Conservation (phyloP, 2,888 invertebrate species). For the Cryptophagus acutangulus region DNA sequence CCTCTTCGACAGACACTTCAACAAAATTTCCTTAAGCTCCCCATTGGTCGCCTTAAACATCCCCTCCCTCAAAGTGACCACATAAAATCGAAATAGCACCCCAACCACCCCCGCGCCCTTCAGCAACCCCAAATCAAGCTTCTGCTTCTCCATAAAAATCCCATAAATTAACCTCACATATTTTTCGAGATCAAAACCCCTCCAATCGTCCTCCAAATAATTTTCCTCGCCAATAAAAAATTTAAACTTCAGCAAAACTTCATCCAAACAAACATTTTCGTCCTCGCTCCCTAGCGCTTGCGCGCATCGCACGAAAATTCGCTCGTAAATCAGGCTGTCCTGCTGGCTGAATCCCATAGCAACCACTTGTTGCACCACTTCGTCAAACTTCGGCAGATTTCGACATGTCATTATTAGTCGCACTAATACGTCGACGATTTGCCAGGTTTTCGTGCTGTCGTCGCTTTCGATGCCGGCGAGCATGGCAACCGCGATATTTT, state of each 20-base stretch:
- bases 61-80: constrained; percentile 42
- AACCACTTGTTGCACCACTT: constrained; percentile 52
- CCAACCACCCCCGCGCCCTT: too few species aligned
- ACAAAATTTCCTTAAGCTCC: constrained; percentile 34
- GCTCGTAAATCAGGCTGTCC: constrained; percentile 26
- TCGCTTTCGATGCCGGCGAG: constrained; percentile 48
- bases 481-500: constrained; percentile 60
- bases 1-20: constrained; percentile 40
- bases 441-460: constrained; percentile 60
- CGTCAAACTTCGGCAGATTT: constrained; percentile 53
- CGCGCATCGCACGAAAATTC: constrained; percentile 54
- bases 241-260: too few species aligned
- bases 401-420: constrained; percentile 58
- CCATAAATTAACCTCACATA: constrained; percentile 33
- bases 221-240: too few species aligned
- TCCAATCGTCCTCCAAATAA: too few species aligned
- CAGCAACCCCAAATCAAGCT: too few species aligned
- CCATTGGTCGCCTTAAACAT: constrained; percentile 37
- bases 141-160: constrained; percentile 35
- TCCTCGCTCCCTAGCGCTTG: constrained; percentile 52
- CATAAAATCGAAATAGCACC: constrained; percentile 47
- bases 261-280: constrained; percentile 45
- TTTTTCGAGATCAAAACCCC: too few species aligned
- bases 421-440: constrained; percentile 61
- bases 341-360: constrained; percentile 40